These are phyloP conservation scores for Dendroctonus valens DNA, from an alignment of 1,140 invertebrate species.

Conservation along the genomic window DNA sequence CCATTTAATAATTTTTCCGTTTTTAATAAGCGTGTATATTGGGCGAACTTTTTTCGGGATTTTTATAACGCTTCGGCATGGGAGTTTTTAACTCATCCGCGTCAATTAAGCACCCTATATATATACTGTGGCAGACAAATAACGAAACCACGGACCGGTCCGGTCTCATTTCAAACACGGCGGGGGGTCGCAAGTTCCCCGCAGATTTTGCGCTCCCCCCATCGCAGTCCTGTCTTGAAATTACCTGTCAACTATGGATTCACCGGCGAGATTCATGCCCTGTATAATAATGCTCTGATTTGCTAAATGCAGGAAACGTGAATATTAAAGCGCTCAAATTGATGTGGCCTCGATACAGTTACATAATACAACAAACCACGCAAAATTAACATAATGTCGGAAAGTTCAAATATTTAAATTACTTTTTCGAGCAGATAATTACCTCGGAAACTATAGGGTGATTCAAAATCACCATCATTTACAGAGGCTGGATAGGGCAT, in stretches of 20 bases:
- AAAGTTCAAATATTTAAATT: background rate
- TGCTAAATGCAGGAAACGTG: background rate
- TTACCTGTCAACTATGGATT: constrained; percentile 32
- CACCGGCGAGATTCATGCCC: constrained; percentile 10
- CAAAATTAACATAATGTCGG: background rate
- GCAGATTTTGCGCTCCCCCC: constrained; percentile 22
- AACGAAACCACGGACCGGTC: constrained; percentile 26
- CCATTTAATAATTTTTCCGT: constrained; percentile 13
- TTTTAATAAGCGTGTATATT: constrained; percentile 23
- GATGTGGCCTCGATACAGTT: background rate
- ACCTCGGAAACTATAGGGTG: too few relatives aligned
- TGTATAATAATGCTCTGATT: constrained; percentile 9
- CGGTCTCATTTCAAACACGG: constrained; percentile 28
- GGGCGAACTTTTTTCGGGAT: constrained; percentile 16
- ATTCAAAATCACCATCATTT: too few relatives aligned
- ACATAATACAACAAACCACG: background rate
- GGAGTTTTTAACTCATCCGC: constrained; percentile 28
- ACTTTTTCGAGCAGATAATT: background rate
- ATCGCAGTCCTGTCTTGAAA: constrained; percentile 27
- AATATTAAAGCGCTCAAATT: background rate
- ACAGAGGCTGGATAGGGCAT: too few relatives aligned
- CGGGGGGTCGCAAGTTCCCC: constrained; percentile 24
- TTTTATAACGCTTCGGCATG: constrained; percentile 14
- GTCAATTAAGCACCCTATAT: constrained; percentile 31
- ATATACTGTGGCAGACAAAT: constrained; percentile 25